These are phyloP conservation scores for Acrocephalus arundinaceus DNA, from an alignment of 2,113 vertebrate genomes.

Conservation along the genomic window DNA sequence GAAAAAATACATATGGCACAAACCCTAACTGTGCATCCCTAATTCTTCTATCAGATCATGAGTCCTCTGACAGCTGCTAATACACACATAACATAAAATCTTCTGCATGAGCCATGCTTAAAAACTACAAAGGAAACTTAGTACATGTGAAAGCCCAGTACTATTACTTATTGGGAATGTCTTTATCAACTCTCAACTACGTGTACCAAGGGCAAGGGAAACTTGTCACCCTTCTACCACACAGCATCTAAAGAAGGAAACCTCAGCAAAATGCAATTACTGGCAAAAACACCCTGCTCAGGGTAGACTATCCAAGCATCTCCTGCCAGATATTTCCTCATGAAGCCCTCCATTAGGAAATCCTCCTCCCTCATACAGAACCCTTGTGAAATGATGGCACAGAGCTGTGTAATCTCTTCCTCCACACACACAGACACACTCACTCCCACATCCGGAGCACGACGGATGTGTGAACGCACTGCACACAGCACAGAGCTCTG, in stretches of 20 bases:
- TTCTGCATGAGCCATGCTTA: not conserved
- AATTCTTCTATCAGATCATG: not conserved
- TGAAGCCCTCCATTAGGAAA: slow-evolving; percentile 2
- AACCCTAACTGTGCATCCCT: not conserved
- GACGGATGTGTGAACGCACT: rapidly evolving
- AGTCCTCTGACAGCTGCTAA: not conserved
- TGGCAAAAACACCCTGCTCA: not conserved
- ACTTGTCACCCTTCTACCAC: not conserved
- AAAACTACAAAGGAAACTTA: not conserved
- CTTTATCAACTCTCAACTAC: not conserved
- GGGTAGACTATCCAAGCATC: not conserved
- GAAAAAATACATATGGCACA: not conserved
- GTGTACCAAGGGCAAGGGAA: not conserved
- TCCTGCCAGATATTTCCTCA: not conserved
- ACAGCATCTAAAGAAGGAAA: not conserved
- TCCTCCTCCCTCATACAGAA: not conserved
- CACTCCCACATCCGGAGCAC: not conserved
- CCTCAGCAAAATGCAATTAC: not conserved
- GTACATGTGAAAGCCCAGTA: not conserved
- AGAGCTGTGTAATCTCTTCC: not conserved
- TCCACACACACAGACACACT: not conserved
- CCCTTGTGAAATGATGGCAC: not conserved
- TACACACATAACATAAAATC: not conserved
- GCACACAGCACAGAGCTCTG: not conserved
- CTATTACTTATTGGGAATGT: not conserved